A percentile compares a stretch with the other conserved stretches of the same genome.
Evolutionary conservation across 1,140 invertebrate species (phyloP).

Genomic region (Vollenhovia emeryi): DNA sequence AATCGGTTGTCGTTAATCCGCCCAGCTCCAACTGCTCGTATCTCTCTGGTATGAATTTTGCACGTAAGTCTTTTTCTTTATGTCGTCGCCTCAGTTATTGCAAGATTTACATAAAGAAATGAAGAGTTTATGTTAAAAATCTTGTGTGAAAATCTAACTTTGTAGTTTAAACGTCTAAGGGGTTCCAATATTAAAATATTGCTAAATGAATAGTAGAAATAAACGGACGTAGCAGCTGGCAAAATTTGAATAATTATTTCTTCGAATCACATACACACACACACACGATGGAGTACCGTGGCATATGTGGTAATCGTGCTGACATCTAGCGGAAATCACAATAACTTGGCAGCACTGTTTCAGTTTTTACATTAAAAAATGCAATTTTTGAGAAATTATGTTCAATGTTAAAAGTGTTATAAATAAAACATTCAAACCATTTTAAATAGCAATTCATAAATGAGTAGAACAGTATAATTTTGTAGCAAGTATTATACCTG

Average conservation of each 20-base stretch:
- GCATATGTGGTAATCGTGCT: conserved; percentile 72
- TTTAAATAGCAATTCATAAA: neutral
- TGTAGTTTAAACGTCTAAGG: neutral
- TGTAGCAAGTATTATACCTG: neutral
- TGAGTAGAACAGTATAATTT: neutral
- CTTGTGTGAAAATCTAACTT: neutral
- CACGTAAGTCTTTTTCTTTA: neutral
- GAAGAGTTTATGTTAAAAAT: neutral
- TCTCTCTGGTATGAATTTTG: neutral
- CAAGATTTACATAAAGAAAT: neutral
- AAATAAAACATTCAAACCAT: neutral
- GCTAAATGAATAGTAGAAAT: neutral
- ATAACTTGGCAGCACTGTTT: conserved; percentile 73
- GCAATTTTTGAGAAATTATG: neutral
- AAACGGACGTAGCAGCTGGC: neutral
- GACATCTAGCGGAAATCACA: conserved; percentile 79
- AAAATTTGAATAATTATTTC: neutral
- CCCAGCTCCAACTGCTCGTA: neutral
- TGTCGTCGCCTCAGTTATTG: neutral
- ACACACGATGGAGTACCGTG: too few relatives aligned
- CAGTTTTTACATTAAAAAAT: conserved; percentile 40
- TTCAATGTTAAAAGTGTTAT: neutral
- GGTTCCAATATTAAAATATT: neutral
- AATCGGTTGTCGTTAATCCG: conserved; percentile 49
- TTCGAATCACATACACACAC: neutral